Evolutionary conservation across 2,888 invertebrate genomes (phyloP).

Genomic region (Cepaea hortensis): DNA sequence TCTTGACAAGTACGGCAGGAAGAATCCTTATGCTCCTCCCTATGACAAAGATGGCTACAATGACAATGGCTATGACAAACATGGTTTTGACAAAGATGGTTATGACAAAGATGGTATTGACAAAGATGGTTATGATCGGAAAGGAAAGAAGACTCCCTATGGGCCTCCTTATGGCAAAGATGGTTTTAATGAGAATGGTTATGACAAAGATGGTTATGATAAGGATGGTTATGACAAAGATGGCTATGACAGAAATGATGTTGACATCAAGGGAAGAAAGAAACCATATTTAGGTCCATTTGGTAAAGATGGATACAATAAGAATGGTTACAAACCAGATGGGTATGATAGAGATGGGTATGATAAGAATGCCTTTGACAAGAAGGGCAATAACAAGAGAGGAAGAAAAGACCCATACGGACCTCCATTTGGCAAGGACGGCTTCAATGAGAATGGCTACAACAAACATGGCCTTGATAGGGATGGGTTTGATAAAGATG

Average conservation of each 20-base stretch:
- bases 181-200: conserved; percentile 28
- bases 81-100: conserved; percentile 43
- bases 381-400: background rate
- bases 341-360: conserved; percentile 20
- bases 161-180: conserved; percentile 31
- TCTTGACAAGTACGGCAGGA: conserved; percentile 10
- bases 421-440: conserved; percentile 24
- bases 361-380: conserved; percentile 26
- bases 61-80: conserved; percentile 21
- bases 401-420: conserved; percentile 4
- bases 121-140: conserved; percentile 20
- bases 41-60: conserved; percentile 41
- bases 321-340: background rate
- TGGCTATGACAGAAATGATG: conserved; percentile 28
- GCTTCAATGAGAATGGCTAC: conserved; percentile 15
- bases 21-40: conserved; percentile 21
- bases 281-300: conserved; percentile 17
- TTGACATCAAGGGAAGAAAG: conserved; percentile 25
- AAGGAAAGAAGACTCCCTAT: conserved; percentile 17
- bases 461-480: conserved; percentile 25
- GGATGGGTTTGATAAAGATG: conserved; percentile 14
- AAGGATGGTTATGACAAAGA: conserved; percentile 37
- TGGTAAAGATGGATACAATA: conserved; percentile 17
- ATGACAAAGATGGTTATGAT: conserved; percentile 38
- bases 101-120: conserved; percentile 41